Evolutionary conservation across 2,797 vertebrate genomes (phyloP).

Genomic region (Poecilia wingei): DNA sequence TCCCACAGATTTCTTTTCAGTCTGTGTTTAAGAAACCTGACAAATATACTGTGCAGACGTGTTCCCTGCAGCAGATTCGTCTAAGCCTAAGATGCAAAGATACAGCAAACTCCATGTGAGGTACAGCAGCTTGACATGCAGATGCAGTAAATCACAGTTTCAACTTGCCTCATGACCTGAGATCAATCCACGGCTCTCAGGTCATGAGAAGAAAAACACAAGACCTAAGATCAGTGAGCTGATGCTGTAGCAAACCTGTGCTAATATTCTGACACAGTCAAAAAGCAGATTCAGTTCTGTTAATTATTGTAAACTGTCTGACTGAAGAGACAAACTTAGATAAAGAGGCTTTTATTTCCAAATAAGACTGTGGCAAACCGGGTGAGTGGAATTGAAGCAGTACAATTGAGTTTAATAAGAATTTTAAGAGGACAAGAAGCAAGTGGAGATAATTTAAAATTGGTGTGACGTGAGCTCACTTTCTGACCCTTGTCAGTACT

Average conservation of each 20-base stretch:
- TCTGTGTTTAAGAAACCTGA: neutral
- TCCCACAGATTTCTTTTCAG: neutral
- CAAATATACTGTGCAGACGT: slow-evolving; percentile 13
- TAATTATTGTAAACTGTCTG: neutral
- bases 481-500: neutral
- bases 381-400: neutral
- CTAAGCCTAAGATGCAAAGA: slow-evolving; percentile 11
- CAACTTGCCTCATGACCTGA: slow-evolving; percentile 6
- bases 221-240: neutral
- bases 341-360: neutral
- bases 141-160: slow-evolving; percentile 33
- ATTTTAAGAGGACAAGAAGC: neutral
- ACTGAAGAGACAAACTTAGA: neutral
- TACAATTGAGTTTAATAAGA: neutral
- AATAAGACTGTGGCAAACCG: neutral
- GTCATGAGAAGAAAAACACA: too few relatives aligned
- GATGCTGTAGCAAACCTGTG: slow-evolving; percentile 16
- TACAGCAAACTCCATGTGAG: slow-evolving; percentile 7
- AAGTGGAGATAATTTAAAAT: neutral
- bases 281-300: neutral
- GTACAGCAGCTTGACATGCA: neutral
- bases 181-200: too few relatives aligned
- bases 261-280: neutral
- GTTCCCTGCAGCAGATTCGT: slow-evolving; percentile 17
- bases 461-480: neutral